Evolutionary conservation across 2,888 invertebrate genomes (phyloP), one percentile per base, ranked within the genome.

Genomic region (Protonemura montana): DNA sequence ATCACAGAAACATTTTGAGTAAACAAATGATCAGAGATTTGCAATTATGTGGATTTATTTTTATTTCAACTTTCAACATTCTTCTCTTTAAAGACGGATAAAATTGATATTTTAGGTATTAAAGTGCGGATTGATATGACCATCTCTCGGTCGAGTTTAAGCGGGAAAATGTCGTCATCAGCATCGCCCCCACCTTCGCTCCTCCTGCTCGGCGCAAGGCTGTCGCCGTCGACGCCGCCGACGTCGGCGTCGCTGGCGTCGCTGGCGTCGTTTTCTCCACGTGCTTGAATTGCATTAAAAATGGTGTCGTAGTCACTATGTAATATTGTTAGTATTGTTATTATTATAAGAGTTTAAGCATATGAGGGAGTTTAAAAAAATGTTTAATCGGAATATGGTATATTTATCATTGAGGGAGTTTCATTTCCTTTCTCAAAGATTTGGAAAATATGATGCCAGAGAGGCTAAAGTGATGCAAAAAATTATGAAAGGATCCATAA

Each of bases 401-500:
- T 83, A 21, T 16, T 21, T 82, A 13, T 16, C 21, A 25, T 76
- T 27, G 85, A 87, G 88, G 26, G 85, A 59, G 84, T 86, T 88
- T 26, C 85, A 86, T 26, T 83, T 81, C 76, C 86, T 85, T 41
- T 76, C 81, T 28, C n/a, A 59, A 26, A 86, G 82, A 35, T 85
- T 87, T 0, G 86, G 82, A 29, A 88, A 88, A 77, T 87, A 87
- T 80, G 41, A 42, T 25, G n/a, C 29, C 0, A 88, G 88, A 85
- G 87, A 89, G 86, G 89, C 88, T 6, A 88, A 88, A 85, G 88
- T 90, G 85, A 87, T 90, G 87, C 88, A 78, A 0, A 89, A 89
- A 87, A 84, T 90, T 5, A 85, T 90, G 77, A 86, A 86, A 21
- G 83, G 82, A 21, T 88, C 88, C 25, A 35, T 76, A 25, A 87